phyloP scores from a whole-genome alignment of 2,888 invertebrate genomes.

The Periphyllus acericola region DNA sequence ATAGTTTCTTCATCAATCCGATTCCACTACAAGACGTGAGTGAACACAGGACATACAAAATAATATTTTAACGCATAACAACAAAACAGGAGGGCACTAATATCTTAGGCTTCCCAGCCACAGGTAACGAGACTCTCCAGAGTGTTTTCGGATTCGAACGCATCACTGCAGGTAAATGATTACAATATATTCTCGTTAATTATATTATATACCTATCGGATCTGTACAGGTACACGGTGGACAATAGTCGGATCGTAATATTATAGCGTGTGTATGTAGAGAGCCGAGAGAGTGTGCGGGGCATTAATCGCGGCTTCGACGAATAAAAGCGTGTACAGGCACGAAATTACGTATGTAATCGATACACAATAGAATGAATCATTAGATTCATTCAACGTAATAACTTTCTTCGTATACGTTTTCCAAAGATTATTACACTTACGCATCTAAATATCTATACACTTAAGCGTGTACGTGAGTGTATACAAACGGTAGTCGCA shows the following conservation, averaged over 20 bases:
- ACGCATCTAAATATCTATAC: not conserved
- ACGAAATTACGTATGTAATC: not conserved
- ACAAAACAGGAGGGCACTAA: too few relatives aligned
- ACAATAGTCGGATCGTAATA: not conserved
- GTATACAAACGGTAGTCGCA: not conserved
- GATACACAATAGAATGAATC: constrained; percentile 11
- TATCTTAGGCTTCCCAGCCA: too few relatives aligned
- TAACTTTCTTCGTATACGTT: not conserved
- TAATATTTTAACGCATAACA: too few relatives aligned
- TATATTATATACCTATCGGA: not conserved
- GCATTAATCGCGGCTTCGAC: not conserved
- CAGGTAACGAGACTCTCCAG: too few relatives aligned
- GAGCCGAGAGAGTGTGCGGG: not conserved
- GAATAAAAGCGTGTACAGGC: not conserved
- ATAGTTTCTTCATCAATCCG: too few relatives aligned
- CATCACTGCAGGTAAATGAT: too few relatives aligned
- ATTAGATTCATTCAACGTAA: not conserved
- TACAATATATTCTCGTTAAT: too few relatives aligned
- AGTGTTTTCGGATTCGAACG: too few relatives aligned
- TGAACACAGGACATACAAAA: too few relatives aligned
- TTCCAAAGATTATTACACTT: not conserved
- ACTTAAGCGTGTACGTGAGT: too few relatives aligned
- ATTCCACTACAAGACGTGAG: too few relatives aligned
- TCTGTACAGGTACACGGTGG: not conserved
- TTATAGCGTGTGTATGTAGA: not conserved